phyloP scores from a whole-genome alignment of 1,140 invertebrate genomes.

The Bombus waltoni region DNA sequence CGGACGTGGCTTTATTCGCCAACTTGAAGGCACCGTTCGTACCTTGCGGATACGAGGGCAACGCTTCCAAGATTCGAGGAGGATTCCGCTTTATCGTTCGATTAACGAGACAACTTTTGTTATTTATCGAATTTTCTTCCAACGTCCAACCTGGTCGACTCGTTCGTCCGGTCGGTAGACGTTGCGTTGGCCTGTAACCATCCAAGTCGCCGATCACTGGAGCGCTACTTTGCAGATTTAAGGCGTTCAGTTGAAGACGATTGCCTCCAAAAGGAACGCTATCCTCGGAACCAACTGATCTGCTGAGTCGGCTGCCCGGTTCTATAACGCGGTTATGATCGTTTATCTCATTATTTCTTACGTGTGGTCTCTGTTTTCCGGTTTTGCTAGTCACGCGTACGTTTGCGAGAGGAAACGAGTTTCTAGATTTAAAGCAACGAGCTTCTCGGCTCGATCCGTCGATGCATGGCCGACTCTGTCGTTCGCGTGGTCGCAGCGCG shows the following conservation, averaged over 20 bases:
- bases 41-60: conserved; percentile 72
- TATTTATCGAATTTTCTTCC: conserved; percentile 47
- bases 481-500: no score
- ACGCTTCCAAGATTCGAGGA: conserved; percentile 77
- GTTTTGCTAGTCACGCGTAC: no score
- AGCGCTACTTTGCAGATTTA: conserved; percentile 75
- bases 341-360: not conserved
- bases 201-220: conserved; percentile 48
- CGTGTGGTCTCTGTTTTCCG: no score
- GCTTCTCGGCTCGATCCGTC: no score
- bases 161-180: not conserved
- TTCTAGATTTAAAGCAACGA: no score
- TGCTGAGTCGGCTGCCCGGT: conserved; percentile 71
- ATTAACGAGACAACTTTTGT: conserved; percentile 16
- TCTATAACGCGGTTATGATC: conserved; percentile 64
- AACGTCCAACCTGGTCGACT: conserved; percentile 23
- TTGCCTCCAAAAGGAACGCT: conserved; percentile 47
- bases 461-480: no score
- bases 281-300: conserved; percentile 78
- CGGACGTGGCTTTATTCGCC: not conserved
- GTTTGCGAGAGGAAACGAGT: no score
- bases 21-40: conserved; percentile 4
- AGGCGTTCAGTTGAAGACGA: conserved; percentile 70
- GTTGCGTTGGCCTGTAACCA: conserved; percentile 41
- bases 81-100: conserved; percentile 53